Base-by-base conservation (phyloP, 2,888 invertebrate species). In the Apantesis nais region DNA sequence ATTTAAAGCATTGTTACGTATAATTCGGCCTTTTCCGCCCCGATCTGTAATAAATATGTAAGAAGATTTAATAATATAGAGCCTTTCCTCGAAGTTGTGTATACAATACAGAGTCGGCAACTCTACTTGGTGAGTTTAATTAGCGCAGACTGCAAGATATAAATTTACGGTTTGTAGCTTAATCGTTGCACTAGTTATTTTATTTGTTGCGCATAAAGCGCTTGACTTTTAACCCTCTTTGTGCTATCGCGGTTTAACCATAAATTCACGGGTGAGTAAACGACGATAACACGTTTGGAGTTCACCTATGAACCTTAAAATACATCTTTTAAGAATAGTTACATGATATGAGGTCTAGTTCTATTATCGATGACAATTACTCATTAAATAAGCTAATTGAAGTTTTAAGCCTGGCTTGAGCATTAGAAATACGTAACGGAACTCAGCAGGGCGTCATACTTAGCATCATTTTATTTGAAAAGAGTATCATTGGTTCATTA, bases 61-160 rank as follows among this genome's bases (percentile, higher is more conserved):
- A 78, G 60, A 64, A 72, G 74, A 73, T 67, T 78, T 73, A 81
- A 76, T 81, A 81, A 80, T 78, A 80, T 74, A 83, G 72, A 71
- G 61, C 48, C 63, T 75, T 74, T 75, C 72, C 71, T 69, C 72
- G 78, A 75, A 78, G 79, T 76, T 71, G 73, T 67, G 76, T 77
- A n/a, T n/a, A 79, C 78, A 75, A 75, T 75, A 83, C 82, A 71
- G 77, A 81, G 75, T 82, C 77, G 75, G 77, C 80, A 76, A 76
- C 77, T 73, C 78, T 73, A 71, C 76, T 69, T 69, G 68, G 79
- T 79, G 60, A 75, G 78, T 83, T 87, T 89, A 89, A 90, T 90
- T 89, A 89, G 86, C 80, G 78, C 84, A 74, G 84, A 85, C 86
- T 85, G 83, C 84, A 73, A 82, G 80, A 80, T 78, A 83, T 85